Evolutionary conservation across 2,113 vertebrate species (phyloP), one percentile per base, ranked within the genome.

Genomic region (Lates calcarifer): DNA sequence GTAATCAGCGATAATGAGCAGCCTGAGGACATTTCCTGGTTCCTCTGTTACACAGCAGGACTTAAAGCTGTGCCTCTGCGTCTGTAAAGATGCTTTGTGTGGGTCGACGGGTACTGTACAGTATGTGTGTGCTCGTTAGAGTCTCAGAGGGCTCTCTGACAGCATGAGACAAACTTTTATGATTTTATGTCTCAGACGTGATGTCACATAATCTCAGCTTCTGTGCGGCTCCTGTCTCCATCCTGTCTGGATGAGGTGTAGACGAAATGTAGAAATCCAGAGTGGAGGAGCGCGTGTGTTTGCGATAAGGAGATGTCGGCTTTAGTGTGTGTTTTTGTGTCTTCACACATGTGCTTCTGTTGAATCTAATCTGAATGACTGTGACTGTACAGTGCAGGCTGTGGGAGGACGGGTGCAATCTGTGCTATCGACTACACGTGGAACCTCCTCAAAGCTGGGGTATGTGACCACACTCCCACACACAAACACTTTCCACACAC

Each of bases 351-450:
- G 24, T 55, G 28, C 33, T 4, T 20, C 41, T 45, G 33, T 64
- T 66, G 8, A 77, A 55, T 63, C 33, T 73, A 29, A 83, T 68
- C 18, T 60, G n/a, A 74, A 0, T 71, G 8, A 20, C 49, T 85
- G 6, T 95, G 87, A 90, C 26, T 93, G 79, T 86, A 68, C 95
- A 99, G 98, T 94, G 98, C 98, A 88, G 98, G 98, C 82, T 99
- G 98, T 95, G 98, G 98, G 94, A 96, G 98, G 91, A 99, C 98
- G 15, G 98, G 98, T 68, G 98, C 98, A 86, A 99, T 99, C 92
- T 99, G 98, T 95, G 98, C 98, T 82, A 99, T 99, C 82, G 98
- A 99, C 95, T 98, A 99, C 94, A 99, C 98, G 0, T 99, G 98
- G 98, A 99, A 99, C 94, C 96, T 99, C 78, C 96, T 99, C 68